A percentile compares a stretch with the other conserved stretches of the same genome.
phyloP scores from a whole-genome alignment of 2,797 vertebrate genomes.

The Mormyrus proboscirostris region DNA sequence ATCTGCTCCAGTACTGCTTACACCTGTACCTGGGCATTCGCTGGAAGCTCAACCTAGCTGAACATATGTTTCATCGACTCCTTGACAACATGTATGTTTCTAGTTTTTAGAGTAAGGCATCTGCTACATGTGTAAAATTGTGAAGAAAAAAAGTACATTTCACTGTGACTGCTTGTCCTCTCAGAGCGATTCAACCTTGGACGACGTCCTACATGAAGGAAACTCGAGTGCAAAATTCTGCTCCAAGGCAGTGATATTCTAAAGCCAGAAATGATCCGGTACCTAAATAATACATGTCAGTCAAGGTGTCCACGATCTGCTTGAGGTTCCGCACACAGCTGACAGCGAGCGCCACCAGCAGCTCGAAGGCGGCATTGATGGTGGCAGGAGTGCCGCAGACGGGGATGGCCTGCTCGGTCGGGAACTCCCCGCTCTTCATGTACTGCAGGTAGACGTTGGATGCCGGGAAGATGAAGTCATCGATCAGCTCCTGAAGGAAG shows the following conservation, averaged over 20 bases:
- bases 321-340: constrained; percentile 95
- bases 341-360: constrained; percentile 91
- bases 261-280: constrained; percentile 26
- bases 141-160: neutral
- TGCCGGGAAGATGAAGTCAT: constrained; percentile 98
- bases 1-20: neutral
- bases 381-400: constrained; percentile 94
- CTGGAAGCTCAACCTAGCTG: neutral
- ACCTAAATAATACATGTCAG: constrained; percentile 99
- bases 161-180: neutral
- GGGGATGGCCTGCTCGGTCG: constrained; percentile 96
- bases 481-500: constrained; percentile 81
- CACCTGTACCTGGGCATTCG: neutral
- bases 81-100: too few species aligned
- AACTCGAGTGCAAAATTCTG: neutral
- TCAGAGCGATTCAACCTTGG: neutral
- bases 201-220: neutral
- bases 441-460: constrained; percentile 98
- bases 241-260: neutral
- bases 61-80: neutral
- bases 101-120: neutral
- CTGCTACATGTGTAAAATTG: neutral
- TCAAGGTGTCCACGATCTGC: constrained; percentile 95
- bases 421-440: constrained; percentile 96
- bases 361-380: constrained; percentile 94